Evolutionary conservation across 35 echinoderm and acorn worm genomes (phyloP), one percentile per base, ranked within the genome.

Genomic region (Acanthaster planci): DNA sequence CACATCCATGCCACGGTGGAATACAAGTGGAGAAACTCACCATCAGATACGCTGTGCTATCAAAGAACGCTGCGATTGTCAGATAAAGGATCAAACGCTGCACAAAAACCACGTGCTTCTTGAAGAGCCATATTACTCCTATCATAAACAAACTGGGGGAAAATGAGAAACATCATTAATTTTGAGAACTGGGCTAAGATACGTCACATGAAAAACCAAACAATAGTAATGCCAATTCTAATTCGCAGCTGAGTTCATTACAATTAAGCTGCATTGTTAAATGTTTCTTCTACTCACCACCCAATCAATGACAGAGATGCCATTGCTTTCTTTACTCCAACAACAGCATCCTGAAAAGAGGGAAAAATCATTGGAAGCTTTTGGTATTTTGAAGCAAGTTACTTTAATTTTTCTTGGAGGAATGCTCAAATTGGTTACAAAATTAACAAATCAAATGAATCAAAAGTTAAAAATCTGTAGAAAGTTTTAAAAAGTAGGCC

Each of bases 121-220:
- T 83, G 58, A 97, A 97, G 15, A 93, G n/a, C 95, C 95, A 97
- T 37, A 97, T 97, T 32, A 97, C 80, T 22, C 77, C 52, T 23
- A 97, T 97, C 91, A 97, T 97, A 79, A 97, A 97, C 7, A 93
- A 15, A 85, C 95, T 97, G 91, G 68, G 37, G 39, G 2, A 82
- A 75, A 40, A 85, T 15, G 2, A 52, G 58, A 23, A 26, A 55
- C 23, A 50, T 10, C 31, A 47, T 6, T 4, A 47, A 6, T 4
- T 4, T 47, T 47, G 42, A 4, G 42, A 47, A 6, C 42, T 4
- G 42, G 42, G 42, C 4, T 47, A 47, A 47, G 42, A 47, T 6
- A 47, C 42, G 14, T 19, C 34, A 16, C 31, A 14, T 12, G 14
- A 17, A 17, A 16, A 14, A 14, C 12, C 34, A 12, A 14, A 19